These are phyloP conservation scores for Hypomecis atomaria DNA, from an alignment of 2,888 invertebrate genomes.

Conservation along the genomic window DNA sequence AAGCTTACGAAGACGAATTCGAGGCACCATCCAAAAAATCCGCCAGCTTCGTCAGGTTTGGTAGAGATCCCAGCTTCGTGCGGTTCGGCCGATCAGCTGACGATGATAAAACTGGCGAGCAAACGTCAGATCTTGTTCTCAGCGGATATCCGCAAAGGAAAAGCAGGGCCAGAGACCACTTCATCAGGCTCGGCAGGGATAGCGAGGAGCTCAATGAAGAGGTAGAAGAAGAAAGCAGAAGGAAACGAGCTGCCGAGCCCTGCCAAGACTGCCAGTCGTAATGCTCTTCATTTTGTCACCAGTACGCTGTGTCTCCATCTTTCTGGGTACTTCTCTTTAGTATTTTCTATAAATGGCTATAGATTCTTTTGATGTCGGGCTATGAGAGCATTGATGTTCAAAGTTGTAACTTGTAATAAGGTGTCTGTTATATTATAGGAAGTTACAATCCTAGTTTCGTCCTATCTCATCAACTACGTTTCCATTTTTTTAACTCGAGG, in stretches of 20 bases:
- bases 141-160: conserved; percentile 72
- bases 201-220: conserved; percentile 71
- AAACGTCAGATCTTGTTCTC: conserved; percentile 57
- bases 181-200: conserved; percentile 75
- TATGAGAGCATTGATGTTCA: conserved; percentile 58
- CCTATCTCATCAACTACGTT: not conserved
- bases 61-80: conserved; percentile 77
- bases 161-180: conserved; percentile 73
- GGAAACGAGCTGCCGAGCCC: conserved; percentile 62
- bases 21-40: conserved; percentile 67
- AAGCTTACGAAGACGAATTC: conserved; percentile 71
- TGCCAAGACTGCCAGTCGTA: conserved; percentile 74
- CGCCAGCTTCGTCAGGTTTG: conserved; percentile 71
- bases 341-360: conserved; percentile 36
- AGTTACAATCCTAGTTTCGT: conserved; percentile 12
- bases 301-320: conserved; percentile 13
- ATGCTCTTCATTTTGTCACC: conserved; percentile 38
- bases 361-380: conserved; percentile 54
- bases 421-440: conserved; percentile 40
- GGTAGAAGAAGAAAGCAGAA: conserved; percentile 60
- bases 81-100: conserved; percentile 74
- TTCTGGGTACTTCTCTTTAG: conserved; percentile 35
- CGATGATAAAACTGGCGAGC: conserved; percentile 62
- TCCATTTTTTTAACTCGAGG: too few species aligned
- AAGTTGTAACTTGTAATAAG: conserved; percentile 42